Conservation (phyloP, 1,140 invertebrate genomes). For the Ephestia elutella region DNA sequence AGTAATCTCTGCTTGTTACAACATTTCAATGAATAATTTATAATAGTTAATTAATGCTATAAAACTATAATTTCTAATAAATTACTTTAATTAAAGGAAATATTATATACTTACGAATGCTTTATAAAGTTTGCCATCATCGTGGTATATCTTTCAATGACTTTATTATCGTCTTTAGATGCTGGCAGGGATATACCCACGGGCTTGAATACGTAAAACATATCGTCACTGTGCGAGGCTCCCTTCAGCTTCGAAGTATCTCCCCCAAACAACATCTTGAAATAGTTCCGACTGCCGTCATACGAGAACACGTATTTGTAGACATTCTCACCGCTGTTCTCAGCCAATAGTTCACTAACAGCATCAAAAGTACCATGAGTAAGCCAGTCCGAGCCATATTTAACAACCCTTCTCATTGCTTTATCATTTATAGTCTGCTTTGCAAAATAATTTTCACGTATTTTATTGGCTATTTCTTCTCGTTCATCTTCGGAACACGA, state of each 20-base stretch:
- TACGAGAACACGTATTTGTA: conserved; percentile 29
- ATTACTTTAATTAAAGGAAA: too few species aligned
- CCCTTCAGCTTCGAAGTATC: conserved; percentile 4
- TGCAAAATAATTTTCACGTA: conserved; percentile 20
- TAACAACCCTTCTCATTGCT: neutral
- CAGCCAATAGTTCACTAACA: conserved; percentile 14
- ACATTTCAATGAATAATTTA: too few species aligned
- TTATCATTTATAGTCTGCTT: neutral
- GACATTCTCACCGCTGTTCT: conserved; percentile 10
- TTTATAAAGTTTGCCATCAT: conserved; percentile 11
- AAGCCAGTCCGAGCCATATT: neutral
- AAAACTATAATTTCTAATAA: too few species aligned
- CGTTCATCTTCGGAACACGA: conserved; percentile 6
- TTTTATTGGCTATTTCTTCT: conserved; percentile 1
- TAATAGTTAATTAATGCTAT: too few species aligned
- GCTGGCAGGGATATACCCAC: conserved; percentile 19
- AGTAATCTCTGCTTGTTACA: too few species aligned
- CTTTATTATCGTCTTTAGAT: conserved; percentile 13
- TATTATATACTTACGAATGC: conserved; percentile 5
- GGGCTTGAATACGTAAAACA: conserved; percentile 23
- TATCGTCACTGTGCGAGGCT: conserved; percentile 29
- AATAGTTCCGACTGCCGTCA: conserved; percentile 13
- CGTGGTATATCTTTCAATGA: conserved; percentile 21
- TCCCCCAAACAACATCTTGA: conserved; percentile 11
- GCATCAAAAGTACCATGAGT: conserved; percentile 18